Evolutionary conservation across 92 coral and sea anemone genomes (phyloP), one percentile per base, ranked within the genome.

Genomic region (Umimayanthus chanpuru): DNA sequence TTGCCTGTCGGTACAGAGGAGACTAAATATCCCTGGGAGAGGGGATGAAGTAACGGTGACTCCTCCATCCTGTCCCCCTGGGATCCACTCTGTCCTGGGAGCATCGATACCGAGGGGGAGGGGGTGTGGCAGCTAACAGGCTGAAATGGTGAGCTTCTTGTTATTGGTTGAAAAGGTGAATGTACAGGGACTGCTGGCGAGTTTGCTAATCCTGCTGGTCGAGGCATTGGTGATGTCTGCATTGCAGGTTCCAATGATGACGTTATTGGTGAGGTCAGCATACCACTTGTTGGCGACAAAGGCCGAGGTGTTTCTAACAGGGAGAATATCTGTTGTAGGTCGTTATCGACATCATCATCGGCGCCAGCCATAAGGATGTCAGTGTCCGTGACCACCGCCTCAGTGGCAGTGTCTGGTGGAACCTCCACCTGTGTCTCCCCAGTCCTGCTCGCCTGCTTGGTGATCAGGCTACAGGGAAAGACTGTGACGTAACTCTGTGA

Each of bases 131-230:
- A 87, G 76, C 88, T 91, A 29, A 93, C 92, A 5, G 98, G 98
- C 88, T 95, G 96, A 80, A 95, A 95, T 32, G 98, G 98, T 3
- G 96, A 93, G 5, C 90, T 84, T 81, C 98, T 94, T n/a, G 93
- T 90, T 49, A 95, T 95, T 70, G 98, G 96, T 88, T 95, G 98
- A 71, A 95, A 95, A 9, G 96, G 98, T 16, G 98, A 95, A 8
- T 93, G 88, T 14, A 81, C 92, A 16, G 93, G 85, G 71, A 93
- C 93, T 18, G 93, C 89, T 20, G 96, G 98, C 21, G 98, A 95
- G 25, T 90, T 77, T 14, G 91, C 53, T 72, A 93, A 70, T 67
- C 90, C 90, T 9, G 93, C 26, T 61, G 90, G 91, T 49, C 93
- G 85, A 14, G 90, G 79, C 72, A 92, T 89, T 1, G 96, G 98